Percentiles rank a stretch among this genome's conserved stretches.
Conservation (phyloP, 1,140 invertebrate genomes). For the Lordiphosa stackelbergi region DNA sequence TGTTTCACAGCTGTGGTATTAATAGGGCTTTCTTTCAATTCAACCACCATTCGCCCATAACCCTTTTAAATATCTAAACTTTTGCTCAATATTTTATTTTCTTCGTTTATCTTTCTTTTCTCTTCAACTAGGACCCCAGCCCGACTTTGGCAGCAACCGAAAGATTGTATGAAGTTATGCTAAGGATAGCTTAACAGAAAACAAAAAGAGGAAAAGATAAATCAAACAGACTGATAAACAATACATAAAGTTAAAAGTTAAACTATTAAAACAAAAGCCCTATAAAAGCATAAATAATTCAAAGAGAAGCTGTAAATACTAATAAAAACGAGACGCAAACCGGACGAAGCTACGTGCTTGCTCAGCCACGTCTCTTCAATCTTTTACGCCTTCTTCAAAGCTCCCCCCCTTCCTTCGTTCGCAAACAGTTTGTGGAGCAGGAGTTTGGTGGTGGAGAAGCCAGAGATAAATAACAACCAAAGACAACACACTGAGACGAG, state of each 20-base stretch:
- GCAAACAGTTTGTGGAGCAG: slow-evolving; percentile 14
- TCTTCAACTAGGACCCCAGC: slow-evolving; percentile 30
- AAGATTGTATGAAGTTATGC: slow-evolving; percentile 55
- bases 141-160: slow-evolving; percentile 50
- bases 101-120: slow-evolving; percentile 11
- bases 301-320: slow-evolving; percentile 68
- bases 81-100: slow-evolving; percentile 21
- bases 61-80: neutral
- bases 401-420: slow-evolving; percentile 21
- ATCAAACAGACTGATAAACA: slow-evolving; percentile 77
- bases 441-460: slow-evolving; percentile 10
- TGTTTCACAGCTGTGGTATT: no score
- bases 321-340: slow-evolving; percentile 46
- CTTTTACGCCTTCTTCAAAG: slow-evolving; percentile 16
- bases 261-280: slow-evolving; percentile 56
- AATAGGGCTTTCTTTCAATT: no score
- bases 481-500: slow-evolving; percentile 27
- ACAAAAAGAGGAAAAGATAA: slow-evolving; percentile 57
- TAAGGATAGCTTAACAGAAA: slow-evolving; percentile 62
- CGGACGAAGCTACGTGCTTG: slow-evolving; percentile 46
- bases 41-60: no score
- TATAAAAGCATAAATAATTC: slow-evolving; percentile 4
- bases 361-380: slow-evolving; percentile 24
- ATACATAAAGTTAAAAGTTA: slow-evolving; percentile 69
- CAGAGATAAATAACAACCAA: slow-evolving; percentile 30